Evolutionary conservation across 2,797 vertebrate species (phyloP), one percentile per base, ranked within the genome.

Genomic region (Hirundo rustica): DNA sequence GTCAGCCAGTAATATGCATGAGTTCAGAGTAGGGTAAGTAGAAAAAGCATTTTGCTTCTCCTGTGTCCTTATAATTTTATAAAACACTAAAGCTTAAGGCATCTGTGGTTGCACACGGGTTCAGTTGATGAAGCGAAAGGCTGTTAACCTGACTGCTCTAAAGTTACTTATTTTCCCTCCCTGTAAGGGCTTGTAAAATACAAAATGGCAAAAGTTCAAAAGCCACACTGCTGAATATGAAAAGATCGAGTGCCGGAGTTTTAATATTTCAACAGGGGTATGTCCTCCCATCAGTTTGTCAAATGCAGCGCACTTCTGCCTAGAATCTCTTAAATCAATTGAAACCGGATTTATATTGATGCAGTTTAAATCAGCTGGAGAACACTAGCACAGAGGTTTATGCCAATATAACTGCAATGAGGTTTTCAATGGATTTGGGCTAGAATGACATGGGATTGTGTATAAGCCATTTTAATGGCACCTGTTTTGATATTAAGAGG

Each of bases 331-430:
- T 83, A 91, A 93, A 89, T 94, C 75, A 82, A 55, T 80, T 75
- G 75, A 58, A 96, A 92, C 54, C 77, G 54, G 54, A 51, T 94
- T 94, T 93, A 55, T 88, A 93, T 72, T 61, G 84, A 93, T 80
- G 58, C 40, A 77, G 47, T 48, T 92, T 65, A 57, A 92, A 85
- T 89, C 67, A 40, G 62, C 1, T 67, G 77, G 85, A 84, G 70
- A 92, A 68, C 72, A 48, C 30, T 74, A 78, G 44, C 47, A 72
- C 29, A 66, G 47, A 68, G 20, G 20, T 80, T 92, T 72, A 88
- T 62, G 32, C 68, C 65, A 80, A 44, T 72, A 58, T 85, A 88
- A 83, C 51, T 62, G 5, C 54, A 80, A 91, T 48, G 22, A 80
- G 8, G 29, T 91, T 95, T 93, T 92, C 13, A 88, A 92, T 74